These are phyloP conservation scores for Byasa hedistus DNA, from an alignment of 2,888 invertebrate species.

Conservation along the genomic window DNA sequence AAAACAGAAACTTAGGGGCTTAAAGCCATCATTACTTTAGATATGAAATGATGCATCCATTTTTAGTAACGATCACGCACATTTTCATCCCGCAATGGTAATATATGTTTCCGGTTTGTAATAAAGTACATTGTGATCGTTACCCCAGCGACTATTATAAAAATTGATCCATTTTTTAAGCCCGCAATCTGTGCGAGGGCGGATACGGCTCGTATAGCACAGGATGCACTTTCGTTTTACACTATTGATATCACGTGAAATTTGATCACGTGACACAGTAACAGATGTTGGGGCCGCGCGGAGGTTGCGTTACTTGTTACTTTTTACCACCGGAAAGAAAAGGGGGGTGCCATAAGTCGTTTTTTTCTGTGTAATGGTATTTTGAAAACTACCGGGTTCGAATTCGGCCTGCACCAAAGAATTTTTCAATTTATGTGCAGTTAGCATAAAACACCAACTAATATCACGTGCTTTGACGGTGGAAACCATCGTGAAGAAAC, in stretches of 20 bases:
- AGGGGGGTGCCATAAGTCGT: no score
- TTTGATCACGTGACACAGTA: constrained; percentile 60
- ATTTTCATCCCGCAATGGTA: constrained; percentile 58
- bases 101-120: constrained; percentile 76
- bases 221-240: constrained; percentile 69
- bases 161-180: constrained; percentile 76
- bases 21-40: neutral
- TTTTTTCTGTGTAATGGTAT: no score
- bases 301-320: neutral
- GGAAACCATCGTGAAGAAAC: no score
- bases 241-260: constrained; percentile 68
- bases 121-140: constrained; percentile 68
- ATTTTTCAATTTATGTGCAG: no score
- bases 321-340: neutral
- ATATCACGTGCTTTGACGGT: no score
- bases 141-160: constrained; percentile 70
- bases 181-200: constrained; percentile 68
- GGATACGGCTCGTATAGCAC: constrained; percentile 75
- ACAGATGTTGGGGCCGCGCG: constrained; percentile 58
- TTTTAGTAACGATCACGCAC: constrained; percentile 40
- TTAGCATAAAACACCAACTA: no score
- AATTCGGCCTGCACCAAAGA: no score
- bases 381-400: no score
- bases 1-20: no score
- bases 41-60: neutral